phyloP scores from a whole-genome alignment of 2,888 invertebrate genomes.

The Archips xylosteana region DNA sequence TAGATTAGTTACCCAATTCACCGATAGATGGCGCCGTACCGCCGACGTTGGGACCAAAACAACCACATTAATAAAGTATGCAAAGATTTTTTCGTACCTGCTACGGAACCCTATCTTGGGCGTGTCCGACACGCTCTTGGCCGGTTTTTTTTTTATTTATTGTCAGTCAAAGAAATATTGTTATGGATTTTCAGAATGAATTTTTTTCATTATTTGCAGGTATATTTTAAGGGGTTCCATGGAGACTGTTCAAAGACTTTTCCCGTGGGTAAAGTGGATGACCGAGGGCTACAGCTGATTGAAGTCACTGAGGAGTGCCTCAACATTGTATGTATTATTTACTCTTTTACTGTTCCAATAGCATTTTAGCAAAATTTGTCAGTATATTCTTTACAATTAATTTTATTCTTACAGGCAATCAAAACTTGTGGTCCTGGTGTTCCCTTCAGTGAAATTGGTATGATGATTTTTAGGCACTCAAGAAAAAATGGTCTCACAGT shows the following conservation, averaged over 20 bases:
- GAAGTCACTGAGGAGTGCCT: constrained; percentile 90
- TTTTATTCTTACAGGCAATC: constrained; percentile 74
- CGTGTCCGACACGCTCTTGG: too few relatives aligned
- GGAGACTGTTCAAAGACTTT: constrained; percentile 97
- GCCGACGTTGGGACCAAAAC: too few relatives aligned
- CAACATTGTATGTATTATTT: constrained; percentile 78
- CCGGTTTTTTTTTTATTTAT: too few relatives aligned
- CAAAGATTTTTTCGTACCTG: too few relatives aligned
- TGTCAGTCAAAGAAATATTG: too few relatives aligned
- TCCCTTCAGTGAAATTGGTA: constrained; percentile 87
- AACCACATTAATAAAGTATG: too few relatives aligned
- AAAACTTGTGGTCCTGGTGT: constrained; percentile 86
- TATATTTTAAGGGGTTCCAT: constrained; percentile 93
- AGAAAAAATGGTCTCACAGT: constrained; percentile 87
- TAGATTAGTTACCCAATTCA: too few relatives aligned
- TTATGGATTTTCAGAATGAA: background rate
- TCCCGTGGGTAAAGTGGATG: constrained; percentile 93
- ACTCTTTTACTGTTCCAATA: too few relatives aligned
- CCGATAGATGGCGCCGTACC: too few relatives aligned
- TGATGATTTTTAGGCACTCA: constrained; percentile 87
- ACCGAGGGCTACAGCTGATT: constrained; percentile 89
- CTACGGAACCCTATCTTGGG: too few relatives aligned
- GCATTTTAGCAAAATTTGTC: too few relatives aligned
- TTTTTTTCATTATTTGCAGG: constrained; percentile 74
- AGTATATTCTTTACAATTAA: background rate